A percentile compares a stretch with the other conserved stretches of the same genome.
Conservation (phyloP, 2,113 vertebrate species). For the Romanogobio albipinnatus region DNA sequence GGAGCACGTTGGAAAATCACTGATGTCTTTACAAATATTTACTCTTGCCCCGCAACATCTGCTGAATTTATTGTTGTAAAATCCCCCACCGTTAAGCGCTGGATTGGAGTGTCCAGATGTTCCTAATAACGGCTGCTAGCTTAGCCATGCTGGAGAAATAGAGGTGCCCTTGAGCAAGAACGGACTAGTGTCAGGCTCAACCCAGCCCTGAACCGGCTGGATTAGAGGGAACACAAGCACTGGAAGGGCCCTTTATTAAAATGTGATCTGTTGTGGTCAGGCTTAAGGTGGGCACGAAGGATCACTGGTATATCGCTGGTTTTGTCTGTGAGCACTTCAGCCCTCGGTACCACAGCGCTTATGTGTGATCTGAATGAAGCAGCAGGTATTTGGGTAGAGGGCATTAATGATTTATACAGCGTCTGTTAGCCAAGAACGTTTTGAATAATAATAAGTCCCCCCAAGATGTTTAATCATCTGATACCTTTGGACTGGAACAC, state of each 20-base stretch:
- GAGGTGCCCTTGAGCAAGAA: conserved; percentile 55
- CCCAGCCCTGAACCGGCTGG: conserved; percentile 18
- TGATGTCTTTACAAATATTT: conserved; percentile 65
- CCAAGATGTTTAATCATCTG: conserved; percentile 74
- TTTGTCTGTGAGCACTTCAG: conserved; percentile 3
- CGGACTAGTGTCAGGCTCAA: conserved; percentile 6
- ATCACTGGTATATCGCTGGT: conserved; percentile 6
- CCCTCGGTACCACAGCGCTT: conserved; percentile 59
- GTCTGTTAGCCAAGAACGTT: conserved; percentile 69
- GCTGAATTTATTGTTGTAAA: conserved; percentile 62
- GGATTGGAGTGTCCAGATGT: conserved; percentile 63
- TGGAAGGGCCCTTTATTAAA: conserved; percentile 41
- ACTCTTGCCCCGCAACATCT: conserved; percentile 61
- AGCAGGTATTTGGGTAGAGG: conserved; percentile 66
- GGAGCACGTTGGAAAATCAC: conserved; percentile 53
- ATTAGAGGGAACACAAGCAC: conserved; percentile 21
- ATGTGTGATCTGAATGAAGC: conserved; percentile 52
- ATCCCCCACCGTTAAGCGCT: conserved; percentile 50
- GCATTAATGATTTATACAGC: conserved; percentile 77
- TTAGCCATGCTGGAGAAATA: conserved; percentile 54
- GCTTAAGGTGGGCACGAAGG: conserved; percentile 19
- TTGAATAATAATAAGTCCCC: conserved; percentile 72
- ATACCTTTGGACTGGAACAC: conserved; percentile 73
- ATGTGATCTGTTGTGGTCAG: conserved; percentile 27
- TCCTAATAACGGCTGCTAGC: conserved; percentile 60